Conservation (phyloP, 2,113 vertebrate species). For the Brachypteracias leptosomus region DNA sequence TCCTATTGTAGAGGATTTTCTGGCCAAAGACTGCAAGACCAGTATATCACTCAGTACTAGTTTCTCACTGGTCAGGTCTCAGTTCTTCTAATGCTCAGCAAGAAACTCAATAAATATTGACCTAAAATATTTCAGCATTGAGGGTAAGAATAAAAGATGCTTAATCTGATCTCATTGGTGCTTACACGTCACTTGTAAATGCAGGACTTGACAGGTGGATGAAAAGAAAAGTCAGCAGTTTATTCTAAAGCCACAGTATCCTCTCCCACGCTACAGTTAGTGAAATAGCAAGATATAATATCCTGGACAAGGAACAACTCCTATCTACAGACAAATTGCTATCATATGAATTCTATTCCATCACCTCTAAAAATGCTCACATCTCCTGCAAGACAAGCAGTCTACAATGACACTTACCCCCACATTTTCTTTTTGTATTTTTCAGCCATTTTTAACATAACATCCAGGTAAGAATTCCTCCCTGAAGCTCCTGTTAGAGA, state of each 20-base stretch:
- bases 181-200: neutral
- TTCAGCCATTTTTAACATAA: constrained; percentile 91
- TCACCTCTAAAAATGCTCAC: neutral
- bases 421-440: constrained; percentile 99
- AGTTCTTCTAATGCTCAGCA: neutral
- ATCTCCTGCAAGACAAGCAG: neutral
- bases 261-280: neutral
- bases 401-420: constrained; percentile 82
- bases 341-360: neutral
- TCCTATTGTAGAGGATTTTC: neutral
- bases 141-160: neutral
- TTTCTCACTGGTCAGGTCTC: neutral
- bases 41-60: neutral
- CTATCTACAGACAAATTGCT: neutral
- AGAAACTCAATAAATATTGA: neutral
- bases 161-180: neutral
- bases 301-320: neutral
- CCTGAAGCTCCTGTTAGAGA: constrained; percentile 84
- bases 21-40: neutral
- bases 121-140: neutral
- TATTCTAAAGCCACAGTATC: neutral
- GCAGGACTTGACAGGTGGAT: neutral
- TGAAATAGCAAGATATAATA: neutral
- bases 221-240: neutral
- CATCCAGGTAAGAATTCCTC: constrained; percentile 90